These are phyloP conservation scores for Endotricha flammealis DNA, from an alignment of 2,888 invertebrate genomes.

Conservation along the genomic window DNA sequence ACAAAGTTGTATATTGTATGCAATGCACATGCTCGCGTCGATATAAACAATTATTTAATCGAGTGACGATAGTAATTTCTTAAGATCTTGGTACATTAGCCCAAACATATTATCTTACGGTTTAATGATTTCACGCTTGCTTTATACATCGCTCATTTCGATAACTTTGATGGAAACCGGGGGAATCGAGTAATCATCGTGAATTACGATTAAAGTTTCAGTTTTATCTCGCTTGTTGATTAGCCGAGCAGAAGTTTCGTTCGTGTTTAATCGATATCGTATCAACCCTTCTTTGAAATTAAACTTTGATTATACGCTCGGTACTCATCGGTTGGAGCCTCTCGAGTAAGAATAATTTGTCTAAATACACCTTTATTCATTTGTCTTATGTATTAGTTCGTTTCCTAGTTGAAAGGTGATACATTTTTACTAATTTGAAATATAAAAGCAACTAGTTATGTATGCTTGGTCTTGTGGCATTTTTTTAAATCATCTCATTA, in stretches of 20 bases:
- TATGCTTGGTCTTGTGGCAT: too few relatives aligned
- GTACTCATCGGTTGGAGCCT: not conserved
- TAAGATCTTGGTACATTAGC: slow-evolving; percentile 52
- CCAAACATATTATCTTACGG: slow-evolving; percentile 56
- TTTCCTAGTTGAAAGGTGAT: too few relatives aligned
- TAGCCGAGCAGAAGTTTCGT: slow-evolving; percentile 48
- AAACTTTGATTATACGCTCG: slow-evolving; percentile 41
- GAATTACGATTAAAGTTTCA: slow-evolving; percentile 59
- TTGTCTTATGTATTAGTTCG: too few relatives aligned
- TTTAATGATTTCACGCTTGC: slow-evolving; percentile 65
- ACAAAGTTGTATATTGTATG: too few relatives aligned
- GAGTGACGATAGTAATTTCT: slow-evolving; percentile 35
- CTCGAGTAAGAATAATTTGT: slow-evolving; percentile 4
- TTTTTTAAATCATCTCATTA: too few relatives aligned
- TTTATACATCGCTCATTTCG: slow-evolving; percentile 33
- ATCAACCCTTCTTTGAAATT: slow-evolving; percentile 45
- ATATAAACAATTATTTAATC: too few relatives aligned
- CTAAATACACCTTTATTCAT: slow-evolving; percentile 2
- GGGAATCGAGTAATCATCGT: slow-evolving; percentile 48
- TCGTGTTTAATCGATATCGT: slow-evolving; percentile 52
- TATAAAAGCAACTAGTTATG: too few relatives aligned
- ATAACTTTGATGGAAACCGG: slow-evolving; percentile 42
- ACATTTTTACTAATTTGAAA: too few relatives aligned
- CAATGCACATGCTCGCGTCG: too few relatives aligned
- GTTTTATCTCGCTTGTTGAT: slow-evolving; percentile 58